These are phyloP conservation scores for Acronicta leporina DNA, from an alignment of 2,888 invertebrate species.

Conservation along the genomic window DNA sequence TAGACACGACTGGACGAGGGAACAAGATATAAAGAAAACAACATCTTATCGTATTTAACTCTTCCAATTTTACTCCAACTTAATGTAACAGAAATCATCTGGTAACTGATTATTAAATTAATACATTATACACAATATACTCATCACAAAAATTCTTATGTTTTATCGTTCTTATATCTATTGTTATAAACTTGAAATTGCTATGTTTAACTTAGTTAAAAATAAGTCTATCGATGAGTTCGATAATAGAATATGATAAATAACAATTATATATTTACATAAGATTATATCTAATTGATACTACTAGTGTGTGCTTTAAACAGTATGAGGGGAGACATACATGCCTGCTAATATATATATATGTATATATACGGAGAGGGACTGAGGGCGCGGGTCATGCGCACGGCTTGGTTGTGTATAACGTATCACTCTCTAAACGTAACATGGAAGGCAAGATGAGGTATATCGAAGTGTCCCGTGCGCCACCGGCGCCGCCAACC, in stretches of 20 bases:
- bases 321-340: constrained; percentile 78
- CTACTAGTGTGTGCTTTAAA: constrained; percentile 82
- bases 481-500: constrained; percentile 53
- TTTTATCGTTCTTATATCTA: constrained; percentile 72
- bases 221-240: constrained; percentile 85
- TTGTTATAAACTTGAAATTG: constrained; percentile 81
- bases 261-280: constrained; percentile 87
- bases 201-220: constrained; percentile 84
- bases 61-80: constrained; percentile 85
- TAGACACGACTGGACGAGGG: constrained; percentile 72
- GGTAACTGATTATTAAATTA: constrained; percentile 87
- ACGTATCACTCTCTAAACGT: constrained; percentile 60
- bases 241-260: constrained; percentile 86
- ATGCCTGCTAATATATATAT: constrained; percentile 71
- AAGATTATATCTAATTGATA: constrained; percentile 77
- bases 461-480: constrained; percentile 60
- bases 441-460: constrained; percentile 79
- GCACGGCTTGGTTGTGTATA: constrained; percentile 39
- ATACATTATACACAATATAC: constrained; percentile 82
- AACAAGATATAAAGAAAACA: constrained; percentile 82
- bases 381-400: constrained; percentile 32
- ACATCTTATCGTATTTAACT: constrained; percentile 81
- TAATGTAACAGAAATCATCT: constrained; percentile 84
- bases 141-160: constrained; percentile 82
- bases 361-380: constrained; percentile 51